A percentile compares a stretch with the other conserved stretches of the same genome.
Conservation (phyloP, 1,140 invertebrate genomes). For the Plutomurus gul region DNA sequence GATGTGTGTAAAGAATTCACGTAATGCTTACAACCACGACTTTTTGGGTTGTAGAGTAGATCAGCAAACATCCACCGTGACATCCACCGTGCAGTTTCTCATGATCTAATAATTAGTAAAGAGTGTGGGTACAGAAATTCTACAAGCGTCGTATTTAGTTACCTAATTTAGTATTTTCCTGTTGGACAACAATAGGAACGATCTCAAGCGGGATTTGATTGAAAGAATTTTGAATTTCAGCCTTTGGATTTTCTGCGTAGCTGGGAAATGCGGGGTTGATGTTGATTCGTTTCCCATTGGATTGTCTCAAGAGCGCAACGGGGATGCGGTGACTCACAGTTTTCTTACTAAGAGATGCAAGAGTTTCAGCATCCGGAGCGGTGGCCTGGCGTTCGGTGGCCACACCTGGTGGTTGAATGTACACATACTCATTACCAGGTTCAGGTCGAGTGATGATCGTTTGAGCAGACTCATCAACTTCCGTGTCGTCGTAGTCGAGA, state of each 20-base stretch:
- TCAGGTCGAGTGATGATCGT: constrained; percentile 37
- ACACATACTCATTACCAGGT: constrained; percentile 48
- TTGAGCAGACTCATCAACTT: not conserved
- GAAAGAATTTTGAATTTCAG: not conserved
- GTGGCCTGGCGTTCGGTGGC: not conserved
- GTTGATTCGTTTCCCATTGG: constrained; percentile 44
- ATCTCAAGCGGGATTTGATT: not conserved
- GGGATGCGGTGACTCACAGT: constrained; percentile 34
- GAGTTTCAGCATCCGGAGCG: not conserved
- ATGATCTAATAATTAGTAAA: too few relatives aligned
- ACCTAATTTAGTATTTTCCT: not conserved
- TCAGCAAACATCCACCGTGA: too few relatives aligned
- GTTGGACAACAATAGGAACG: not conserved
- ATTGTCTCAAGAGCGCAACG: constrained; percentile 44
- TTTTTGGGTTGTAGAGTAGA: too few relatives aligned
- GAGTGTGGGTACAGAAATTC: too few relatives aligned
- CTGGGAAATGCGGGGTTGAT: constrained; percentile 46
- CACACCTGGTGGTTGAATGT: constrained; percentile 20
- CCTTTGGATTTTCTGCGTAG: not conserved
- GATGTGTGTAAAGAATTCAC: too few relatives aligned
- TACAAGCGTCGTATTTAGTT: too few relatives aligned
- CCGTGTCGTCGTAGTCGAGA: constrained; percentile 12
- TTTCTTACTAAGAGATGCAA: constrained; percentile 47
- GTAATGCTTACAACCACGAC: too few relatives aligned
- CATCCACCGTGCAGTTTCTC: too few relatives aligned